Evolutionary conservation across 2,797 vertebrate genomes (phyloP).

Genomic region (Sebastiscus albofasciatus): DNA sequence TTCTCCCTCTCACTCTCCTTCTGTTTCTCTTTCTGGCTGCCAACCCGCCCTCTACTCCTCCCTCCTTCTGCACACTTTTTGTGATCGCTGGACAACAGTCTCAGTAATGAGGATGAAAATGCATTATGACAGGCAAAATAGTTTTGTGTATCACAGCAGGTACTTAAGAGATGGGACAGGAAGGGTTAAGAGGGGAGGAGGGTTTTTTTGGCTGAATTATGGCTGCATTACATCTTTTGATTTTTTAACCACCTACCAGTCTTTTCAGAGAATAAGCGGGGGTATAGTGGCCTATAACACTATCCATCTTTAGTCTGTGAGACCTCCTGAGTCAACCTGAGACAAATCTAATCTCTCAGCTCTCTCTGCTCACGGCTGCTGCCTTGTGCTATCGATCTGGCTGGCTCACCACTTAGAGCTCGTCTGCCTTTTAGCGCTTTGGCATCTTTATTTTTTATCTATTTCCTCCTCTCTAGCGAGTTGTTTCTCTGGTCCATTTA

Average conservation of each 20-base stretch:
- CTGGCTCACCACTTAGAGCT: conserved; percentile 48
- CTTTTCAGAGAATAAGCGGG: conserved; percentile 9
- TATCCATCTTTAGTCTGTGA: conserved; percentile 33
- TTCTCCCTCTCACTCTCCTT: conserved; percentile 11
- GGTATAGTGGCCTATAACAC: background rate
- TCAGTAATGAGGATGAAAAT: conserved; percentile 75
- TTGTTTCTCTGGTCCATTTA: conserved; percentile 31
- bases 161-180: conserved; percentile 41
- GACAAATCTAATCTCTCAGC: conserved; percentile 66
- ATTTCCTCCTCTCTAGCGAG: background rate
- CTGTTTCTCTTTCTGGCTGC: conserved; percentile 27
- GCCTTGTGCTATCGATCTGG: conserved; percentile 60
- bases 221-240: conserved; percentile 4
- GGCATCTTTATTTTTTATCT: conserved; percentile 52
- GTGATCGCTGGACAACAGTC: conserved; percentile 39
- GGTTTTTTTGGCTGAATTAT: background rate
- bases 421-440: conserved; percentile 36
- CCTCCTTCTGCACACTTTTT: conserved; percentile 39
- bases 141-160: conserved; percentile 64
- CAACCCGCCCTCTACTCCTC: conserved; percentile 10
- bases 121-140: conserved; percentile 63
- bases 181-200: conserved; percentile 7
- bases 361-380: conserved; percentile 35
- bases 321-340: conserved; percentile 39
- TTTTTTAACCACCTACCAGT: background rate